Evolutionary conservation across 2,113 vertebrate species (phyloP), one percentile per base, ranked within the genome.

Genomic region (Tragelaphus scriptus): DNA sequence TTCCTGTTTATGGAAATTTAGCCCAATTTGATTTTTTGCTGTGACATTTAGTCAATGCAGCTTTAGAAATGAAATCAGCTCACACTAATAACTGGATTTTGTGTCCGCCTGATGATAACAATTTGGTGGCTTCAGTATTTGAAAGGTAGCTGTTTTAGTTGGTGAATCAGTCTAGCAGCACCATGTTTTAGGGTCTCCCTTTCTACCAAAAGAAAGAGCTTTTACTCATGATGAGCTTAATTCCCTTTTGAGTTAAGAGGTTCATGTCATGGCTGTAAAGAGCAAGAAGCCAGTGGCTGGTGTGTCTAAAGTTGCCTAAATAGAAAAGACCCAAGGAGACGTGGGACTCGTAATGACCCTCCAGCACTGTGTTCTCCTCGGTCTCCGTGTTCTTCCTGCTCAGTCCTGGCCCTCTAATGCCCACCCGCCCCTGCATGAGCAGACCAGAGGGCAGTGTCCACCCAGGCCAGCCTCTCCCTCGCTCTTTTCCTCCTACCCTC

Each of bases 281-380:
- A 93, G n/a, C 25, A 87, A 51, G 77, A 88, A 82, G 26, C 21
- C 77, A 88, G 8, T 32, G 32, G 26, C 15, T n/a, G 16, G 21
- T 13, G 19, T 32, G 23, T 71, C 32, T 68, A 49, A 81, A 82
- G n/a, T 3, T 1, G 59, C 44, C 44, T 56, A 28, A 6, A 19
- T 3, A 59, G 40, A 90, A 51, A 85, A n/a, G 61, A 28, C 19
- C 59, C 3, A 71, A 81, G 94, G 81, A 25, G 71, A 53, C 5
- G 2, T 0, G 44, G 53, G 23, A 40, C 32, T 71, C 28, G 3
- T 5, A 14, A 25, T 2, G 53, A 82, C 6, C 3, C 19, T 28
- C 44, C 1, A 4, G 49, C 47, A 0, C 10, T 3, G 14, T 7
- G 5, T 1, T 9, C 28, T 79, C 49, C 14, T 61, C 13, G 2